phyloP scores from a whole-genome alignment of 2,113 vertebrate species.

The Orientallactaga bullata region DNA sequence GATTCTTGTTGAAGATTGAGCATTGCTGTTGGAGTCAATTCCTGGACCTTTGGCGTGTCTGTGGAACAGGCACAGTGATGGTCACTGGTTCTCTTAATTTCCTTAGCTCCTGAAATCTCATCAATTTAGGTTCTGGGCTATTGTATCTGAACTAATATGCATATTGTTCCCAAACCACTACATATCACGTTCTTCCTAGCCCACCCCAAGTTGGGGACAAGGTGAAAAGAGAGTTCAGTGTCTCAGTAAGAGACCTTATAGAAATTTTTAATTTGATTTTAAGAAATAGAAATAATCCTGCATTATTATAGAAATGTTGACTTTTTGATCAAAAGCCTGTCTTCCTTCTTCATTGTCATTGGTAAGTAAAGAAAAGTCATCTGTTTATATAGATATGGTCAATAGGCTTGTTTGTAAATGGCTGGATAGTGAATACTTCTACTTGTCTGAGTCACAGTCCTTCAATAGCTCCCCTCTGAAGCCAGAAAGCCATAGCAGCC shows the following conservation, averaged over 20 bases:
- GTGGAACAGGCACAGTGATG: not conserved
- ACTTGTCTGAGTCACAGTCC: conserved; percentile 11
- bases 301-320: not conserved
- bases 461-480: not conserved
- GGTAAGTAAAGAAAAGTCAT: conserved; percentile 19
- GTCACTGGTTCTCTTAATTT: not conserved
- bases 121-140: not conserved
- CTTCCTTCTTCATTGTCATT: not conserved
- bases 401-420: not conserved
- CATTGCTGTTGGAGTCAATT: no score
- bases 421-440: conserved; percentile 7
- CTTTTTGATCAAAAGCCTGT: not conserved
- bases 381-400: not conserved
- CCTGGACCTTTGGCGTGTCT: not conserved
- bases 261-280: conserved; percentile 14
- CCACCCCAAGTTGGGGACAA: conserved; percentile 12
- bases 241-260: not conserved
- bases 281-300: not conserved
- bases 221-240: not conserved
- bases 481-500: not conserved
- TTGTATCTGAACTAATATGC: not conserved
- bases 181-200: not conserved
- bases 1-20: no score
- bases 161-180: not conserved
- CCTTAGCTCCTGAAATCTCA: not conserved